These are phyloP conservation scores for Stichopus horrens DNA, from an alignment of 53 echinoderm and acorn worm species.

Conservation along the genomic window DNA sequence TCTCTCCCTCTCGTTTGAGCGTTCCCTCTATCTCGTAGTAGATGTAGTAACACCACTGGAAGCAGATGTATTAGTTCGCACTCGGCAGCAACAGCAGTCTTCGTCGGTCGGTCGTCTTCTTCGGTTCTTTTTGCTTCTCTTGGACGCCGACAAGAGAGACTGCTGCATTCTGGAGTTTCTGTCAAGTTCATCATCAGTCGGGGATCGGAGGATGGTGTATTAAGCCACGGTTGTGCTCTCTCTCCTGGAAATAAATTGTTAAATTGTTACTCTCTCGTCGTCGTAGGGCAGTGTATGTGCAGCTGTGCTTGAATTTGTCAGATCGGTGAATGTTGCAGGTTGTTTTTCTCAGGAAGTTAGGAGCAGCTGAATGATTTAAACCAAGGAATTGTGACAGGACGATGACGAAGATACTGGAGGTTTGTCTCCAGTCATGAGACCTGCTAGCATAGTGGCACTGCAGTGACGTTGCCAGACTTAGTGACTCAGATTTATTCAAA, in stretches of 20 bases:
- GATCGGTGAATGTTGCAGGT: constrained; percentile 44
- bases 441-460: too few relatives aligned
- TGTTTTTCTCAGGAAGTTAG: constrained; percentile 26
- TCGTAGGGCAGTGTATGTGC: constrained; percentile 24
- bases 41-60: not conserved
- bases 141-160: not conserved
- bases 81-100: not conserved
- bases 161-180: constrained; percentile 12
- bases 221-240: constrained; percentile 12
- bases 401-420: not conserved
- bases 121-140: not conserved
- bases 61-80: not conserved
- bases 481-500: too few relatives aligned
- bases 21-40: too few relatives aligned
- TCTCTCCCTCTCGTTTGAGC: too few relatives aligned
- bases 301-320: constrained; percentile 29
- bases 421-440: too few relatives aligned
- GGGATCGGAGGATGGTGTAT: not conserved
- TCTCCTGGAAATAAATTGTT: constrained; percentile 34
- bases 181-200: constrained; percentile 40
- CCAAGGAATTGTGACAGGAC: constrained; percentile 6
- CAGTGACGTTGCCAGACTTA: too few relatives aligned
- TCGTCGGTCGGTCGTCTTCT: not conserved
- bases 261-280: constrained; percentile 38
- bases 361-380: constrained; percentile 29